Evolutionary conservation across 1,140 invertebrate species (phyloP), one percentile per base, ranked within the genome.

Genomic region (Drosophila saltans): DNA sequence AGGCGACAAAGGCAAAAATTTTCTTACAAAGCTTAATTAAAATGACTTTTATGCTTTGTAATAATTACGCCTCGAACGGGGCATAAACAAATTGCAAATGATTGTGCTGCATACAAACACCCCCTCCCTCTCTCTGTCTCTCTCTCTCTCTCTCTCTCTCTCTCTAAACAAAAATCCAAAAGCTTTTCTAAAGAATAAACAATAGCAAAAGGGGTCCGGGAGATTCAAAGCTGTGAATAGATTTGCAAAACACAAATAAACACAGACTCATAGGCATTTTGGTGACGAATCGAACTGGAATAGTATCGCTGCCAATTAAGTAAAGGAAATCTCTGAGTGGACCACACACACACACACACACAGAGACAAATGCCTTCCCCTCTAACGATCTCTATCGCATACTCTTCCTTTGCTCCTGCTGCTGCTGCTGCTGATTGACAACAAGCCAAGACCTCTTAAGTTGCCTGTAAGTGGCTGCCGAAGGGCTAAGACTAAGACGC

Each of bases 231-330:
- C 83, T 83, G 80, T 88, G 72, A 89, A 88, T 86, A 80, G 83
- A 86, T 86, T 86, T 69, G 84, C 83, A 88, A 6, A 52, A 83
- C 80, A 88, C 67, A 86, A 86, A 86, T 86, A 86, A 86, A 88
- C 83, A 86, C 66, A 76, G 30, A n/a, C 9, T 45, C 24, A 16
- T 39, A 45, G 43, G 52, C 52, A 16, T 59, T 69, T 76, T 76
- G 60, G 74, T 74, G 76, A 73, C 73, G 63, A 45, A 64, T 62
- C 74, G 75, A 67, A 86, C 79, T 85, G 86, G 79, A 88, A 82
- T 79, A 52, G 45, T 26, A 52, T 52, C 21, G 81, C 83, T 59
- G 83, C 80, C 84, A 86, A 86, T 86, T 86, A 89, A 83, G 76
- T 88, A 77, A 77, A 78, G 84, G 84, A 88, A 84, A 88, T 80